Base-by-base conservation (phyloP, 1,140 invertebrate genomes). In the Rhynchophorus ferrugineus region DNA sequence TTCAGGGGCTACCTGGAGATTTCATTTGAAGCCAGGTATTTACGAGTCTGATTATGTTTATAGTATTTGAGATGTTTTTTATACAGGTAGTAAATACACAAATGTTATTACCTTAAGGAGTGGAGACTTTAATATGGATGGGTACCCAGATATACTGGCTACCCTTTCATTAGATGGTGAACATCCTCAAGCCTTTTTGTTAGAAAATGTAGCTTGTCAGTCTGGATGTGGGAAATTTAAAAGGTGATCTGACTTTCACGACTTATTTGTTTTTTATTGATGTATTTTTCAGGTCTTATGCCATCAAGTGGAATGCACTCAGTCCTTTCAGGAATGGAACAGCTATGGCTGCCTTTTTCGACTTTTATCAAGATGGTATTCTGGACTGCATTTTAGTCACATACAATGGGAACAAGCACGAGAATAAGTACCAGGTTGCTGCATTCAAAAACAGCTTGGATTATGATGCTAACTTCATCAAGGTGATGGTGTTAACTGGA, bases 71-170 rank as follows among this genome's bases (percentile, higher is more conserved):
- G 13, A 0, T 50, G 20, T 42, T 22, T 41, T 41, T 3, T 41
- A 6, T 29, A 29, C 24, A 54, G 53, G 53, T 11, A 68, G 63
- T 20, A 65, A 72, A 43, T 85, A 89, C 60, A 72, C 77, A 0
- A 78, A 89, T 53, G 81, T 84, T 0, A 87, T 94, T 14, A 89
- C 87, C 2, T 73, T 95, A 34, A 75, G 91, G 39, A 83, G 84
- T 59, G 94, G 91, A 1, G 94, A 98, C 71, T 93, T 89, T 59
- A 94, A 97, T 67, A 84, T 95, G 80, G 94, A 98, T 73, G 94
- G 94, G 0, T 97, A 88, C 74, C 91, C 92, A 6, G 95, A 98
- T 74, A 74, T 97, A 34, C 65, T 97, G 7, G 82, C 86, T 29
- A 89, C 89, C 0, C 63, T 95, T 0, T 71, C 73, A n/a, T 70